Base-by-base conservation (phyloP, 1,140 invertebrate species). In the Archegozetes longisetosus region DNA sequence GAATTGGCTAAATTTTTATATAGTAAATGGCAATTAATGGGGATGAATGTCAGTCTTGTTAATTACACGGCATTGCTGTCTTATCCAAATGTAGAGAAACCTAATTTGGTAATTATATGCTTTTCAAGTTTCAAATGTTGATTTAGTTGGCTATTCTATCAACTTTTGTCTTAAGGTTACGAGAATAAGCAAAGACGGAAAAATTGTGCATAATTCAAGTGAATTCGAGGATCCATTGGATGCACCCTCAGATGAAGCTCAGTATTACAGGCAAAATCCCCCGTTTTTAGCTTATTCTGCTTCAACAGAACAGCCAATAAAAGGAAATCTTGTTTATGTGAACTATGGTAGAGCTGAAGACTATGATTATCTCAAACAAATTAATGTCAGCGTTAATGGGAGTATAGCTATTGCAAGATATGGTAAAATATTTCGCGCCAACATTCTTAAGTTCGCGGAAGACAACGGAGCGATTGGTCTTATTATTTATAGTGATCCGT, bases 251-350 rank as follows among this genome's bases (percentile, higher is more conserved):
- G n/a, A n/a, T n/a, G n/a, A n/a, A n/a, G n/a, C n/a, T n/a, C n/a
- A n/a, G n/a, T n/a, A 50, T 50, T 29, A 57, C 20, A n/a, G 13
- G 55, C 28, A 50, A 2, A 2, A 47, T 3, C 20, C 26, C 29
- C 17, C 54, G 20, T 17, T 57, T 6, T 22, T 25, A 20, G 47
- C 59, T n/a, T 61, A 55, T 46, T 66, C 66, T 60, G 68, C 66
- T 48, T 65, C 69, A 3, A 40, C 32, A 23, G 68, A 67, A 59
- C 69, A 66, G 20, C 23, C 53, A 32, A 20, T 61, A 25, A 46
- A 14, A 20, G 56, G 59, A 22, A 52, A 64, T 49, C 49, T 65
- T 12, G 53, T 67, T n/a, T 67, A 60, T 59, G 62, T 63, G 6
- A 67, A 67, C 47, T 61, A 64, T 62, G 66, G 64, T 9, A 32